Percentiles rank a stretch among this genome's conserved stretches.
Conservation (phyloP, 1,140 invertebrate genomes). For the Bombus picipes region DNA sequence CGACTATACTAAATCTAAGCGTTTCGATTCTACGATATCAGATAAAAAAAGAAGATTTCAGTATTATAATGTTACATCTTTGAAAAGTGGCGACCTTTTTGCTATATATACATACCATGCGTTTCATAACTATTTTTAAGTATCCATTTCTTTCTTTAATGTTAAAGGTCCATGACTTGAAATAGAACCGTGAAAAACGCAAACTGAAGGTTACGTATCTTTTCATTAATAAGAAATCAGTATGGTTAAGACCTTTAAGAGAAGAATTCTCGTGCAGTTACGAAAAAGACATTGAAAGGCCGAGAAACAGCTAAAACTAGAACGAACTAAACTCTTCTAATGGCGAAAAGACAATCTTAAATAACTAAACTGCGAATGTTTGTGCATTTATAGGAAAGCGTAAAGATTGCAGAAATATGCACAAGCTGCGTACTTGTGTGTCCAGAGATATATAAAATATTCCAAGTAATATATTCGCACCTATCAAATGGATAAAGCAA, state of each 20-base stretch:
- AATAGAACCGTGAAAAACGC: neutral
- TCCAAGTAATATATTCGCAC: too few species aligned
- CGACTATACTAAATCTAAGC: neutral
- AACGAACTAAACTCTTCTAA: too few species aligned
- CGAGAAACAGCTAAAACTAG: too few species aligned
- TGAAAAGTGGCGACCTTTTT: neutral
- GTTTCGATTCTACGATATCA: neutral
- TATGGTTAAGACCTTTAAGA: too few species aligned
- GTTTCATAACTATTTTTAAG: slow-evolving; percentile 17
- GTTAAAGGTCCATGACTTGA: slow-evolving; percentile 1
- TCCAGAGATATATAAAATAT: too few species aligned
- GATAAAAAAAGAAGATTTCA: neutral
- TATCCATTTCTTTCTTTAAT: neutral
- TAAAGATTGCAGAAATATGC: too few species aligned
- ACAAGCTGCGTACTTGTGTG: too few species aligned
- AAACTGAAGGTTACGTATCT: neutral
- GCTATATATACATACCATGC: neutral
- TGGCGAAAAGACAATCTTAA: too few species aligned
- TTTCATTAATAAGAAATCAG: neutral
- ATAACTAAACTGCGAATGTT: too few species aligned
- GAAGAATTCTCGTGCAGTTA: neutral
- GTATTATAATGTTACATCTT: too few species aligned
- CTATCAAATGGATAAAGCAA: too few species aligned
- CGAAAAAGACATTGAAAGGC: neutral
- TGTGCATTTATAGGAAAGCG: too few species aligned